Conservation (phyloP, 2,113 vertebrate genomes). For the Hypanus sabinus region DNA sequence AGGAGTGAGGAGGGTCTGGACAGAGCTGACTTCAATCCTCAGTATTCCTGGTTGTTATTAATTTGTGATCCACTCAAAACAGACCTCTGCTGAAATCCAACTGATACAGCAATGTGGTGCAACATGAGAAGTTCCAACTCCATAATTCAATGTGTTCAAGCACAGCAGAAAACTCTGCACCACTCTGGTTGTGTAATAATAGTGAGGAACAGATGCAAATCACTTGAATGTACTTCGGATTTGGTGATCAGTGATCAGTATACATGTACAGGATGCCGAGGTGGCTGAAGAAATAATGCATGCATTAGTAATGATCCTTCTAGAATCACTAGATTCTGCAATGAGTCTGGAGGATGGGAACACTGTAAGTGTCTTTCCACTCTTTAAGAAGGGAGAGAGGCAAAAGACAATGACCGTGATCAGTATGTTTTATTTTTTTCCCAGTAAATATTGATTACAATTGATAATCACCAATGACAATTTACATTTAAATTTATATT, state of each 20-base stretch:
- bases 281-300: too few species aligned
- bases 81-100: background rate
- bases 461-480: background rate
- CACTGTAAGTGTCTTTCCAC: too few species aligned
- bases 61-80: background rate
- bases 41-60: background rate
- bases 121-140: background rate
- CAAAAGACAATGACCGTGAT: background rate
- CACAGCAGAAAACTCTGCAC: background rate
- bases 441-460: constrained; percentile 18
- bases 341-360: too few species aligned
- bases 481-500: constrained; percentile 13
- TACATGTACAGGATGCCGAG: background rate
- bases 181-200: background rate
- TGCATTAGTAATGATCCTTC: too few species aligned
- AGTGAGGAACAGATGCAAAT: background rate
- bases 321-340: too few species aligned
- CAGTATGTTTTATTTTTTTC: constrained; percentile 2
- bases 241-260: background rate
- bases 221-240: background rate
- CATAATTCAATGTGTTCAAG: background rate
- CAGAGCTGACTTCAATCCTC: background rate
- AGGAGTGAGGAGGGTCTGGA: background rate
- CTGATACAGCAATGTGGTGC: background rate
- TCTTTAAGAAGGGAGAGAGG: too few species aligned